phyloP scores from a whole-genome alignment of 1,140 invertebrate species.

The Orussus abietinus region DNA sequence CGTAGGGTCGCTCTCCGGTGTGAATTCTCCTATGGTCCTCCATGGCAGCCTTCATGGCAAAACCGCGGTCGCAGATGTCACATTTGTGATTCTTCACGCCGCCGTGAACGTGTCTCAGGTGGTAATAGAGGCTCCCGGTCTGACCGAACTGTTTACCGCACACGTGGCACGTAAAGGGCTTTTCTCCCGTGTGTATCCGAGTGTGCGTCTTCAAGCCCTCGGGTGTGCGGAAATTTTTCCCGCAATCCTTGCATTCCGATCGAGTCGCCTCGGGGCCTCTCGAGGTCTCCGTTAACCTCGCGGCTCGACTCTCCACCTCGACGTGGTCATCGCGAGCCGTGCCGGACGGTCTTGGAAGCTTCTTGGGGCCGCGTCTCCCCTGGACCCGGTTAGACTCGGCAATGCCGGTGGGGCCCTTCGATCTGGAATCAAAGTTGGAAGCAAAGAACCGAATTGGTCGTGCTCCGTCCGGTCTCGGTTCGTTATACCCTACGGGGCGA shows the following conservation, averaged over 20 bases:
- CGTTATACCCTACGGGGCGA: too few species aligned
- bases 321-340: neutral
- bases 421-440: too few species aligned
- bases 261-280: neutral
- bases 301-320: neutral
- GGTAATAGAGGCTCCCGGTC: constrained; percentile 33
- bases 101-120: constrained; percentile 27
- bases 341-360: too few species aligned
- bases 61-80: constrained; percentile 43
- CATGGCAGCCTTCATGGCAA: constrained; percentile 55
- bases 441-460: too few species aligned
- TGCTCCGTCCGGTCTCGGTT: too few species aligned
- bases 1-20: constrained; percentile 60
- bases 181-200: constrained; percentile 23
- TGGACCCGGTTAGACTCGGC: too few species aligned
- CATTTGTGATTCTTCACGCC: constrained; percentile 48
- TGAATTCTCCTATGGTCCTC: constrained; percentile 65
- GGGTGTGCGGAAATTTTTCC: constrained; percentile 9
- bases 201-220: constrained; percentile 22
- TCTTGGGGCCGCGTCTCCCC: too few species aligned
- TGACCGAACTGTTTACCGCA: constrained; percentile 34
- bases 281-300: neutral
- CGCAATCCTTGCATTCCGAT: constrained; percentile 4
- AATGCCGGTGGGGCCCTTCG: too few species aligned
- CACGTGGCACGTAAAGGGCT: constrained; percentile 25